phyloP scores from a whole-genome alignment of 2,888 invertebrate species.

The Dione juno region DNA sequence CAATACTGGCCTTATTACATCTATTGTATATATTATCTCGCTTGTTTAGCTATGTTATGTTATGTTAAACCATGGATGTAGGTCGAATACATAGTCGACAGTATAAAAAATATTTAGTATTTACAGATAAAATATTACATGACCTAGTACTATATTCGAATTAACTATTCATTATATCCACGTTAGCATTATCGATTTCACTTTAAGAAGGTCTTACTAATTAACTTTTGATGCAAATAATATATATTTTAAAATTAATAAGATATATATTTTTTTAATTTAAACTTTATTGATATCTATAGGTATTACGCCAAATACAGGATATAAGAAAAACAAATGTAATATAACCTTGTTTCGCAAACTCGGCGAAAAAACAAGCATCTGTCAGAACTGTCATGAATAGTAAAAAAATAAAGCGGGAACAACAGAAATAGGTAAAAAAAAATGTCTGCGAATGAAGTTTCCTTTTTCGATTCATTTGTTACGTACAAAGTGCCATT shows the following conservation, averaged over 20 bases:
- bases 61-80: constrained; percentile 4
- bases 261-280: no score
- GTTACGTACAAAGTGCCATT: constrained; percentile 5
- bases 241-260: no score
- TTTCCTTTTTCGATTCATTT: constrained; percentile 15
- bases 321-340: background rate
- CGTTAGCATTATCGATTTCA: background rate
- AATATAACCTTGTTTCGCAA: background rate
- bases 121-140: background rate
- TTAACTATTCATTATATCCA: background rate
- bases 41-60: background rate
- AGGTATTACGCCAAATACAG: background rate
- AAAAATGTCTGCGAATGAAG: constrained; percentile 12
- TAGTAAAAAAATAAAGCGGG: background rate
- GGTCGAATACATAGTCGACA: constrained; percentile 10
- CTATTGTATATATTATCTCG: constrained; percentile 46
- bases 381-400: constrained; percentile 16
- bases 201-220: no score
- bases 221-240: no score
- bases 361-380: background rate
- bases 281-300: no score
- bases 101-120: constrained; percentile 11
- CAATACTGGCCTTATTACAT: constrained; percentile 62
- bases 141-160: background rate
- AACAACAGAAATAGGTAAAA: constrained; percentile 3